Evolutionary conservation across 2,888 invertebrate genomes (phyloP).

Genomic region (Torymus tubicola): DNA sequence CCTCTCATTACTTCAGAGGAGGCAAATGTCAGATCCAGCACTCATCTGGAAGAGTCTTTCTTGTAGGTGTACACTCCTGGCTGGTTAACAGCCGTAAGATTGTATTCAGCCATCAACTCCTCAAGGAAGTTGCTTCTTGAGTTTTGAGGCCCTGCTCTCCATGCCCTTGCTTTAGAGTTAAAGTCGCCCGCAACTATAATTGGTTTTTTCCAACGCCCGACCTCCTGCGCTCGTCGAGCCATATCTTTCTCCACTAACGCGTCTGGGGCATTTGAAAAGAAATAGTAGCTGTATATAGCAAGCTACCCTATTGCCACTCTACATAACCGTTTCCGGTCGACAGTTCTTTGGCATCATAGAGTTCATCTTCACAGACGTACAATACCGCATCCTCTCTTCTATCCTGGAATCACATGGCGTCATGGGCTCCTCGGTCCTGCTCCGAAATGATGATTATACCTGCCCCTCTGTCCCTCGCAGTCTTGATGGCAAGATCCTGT

Average conservation of each 20-base stretch:
- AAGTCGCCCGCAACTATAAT: not conserved
- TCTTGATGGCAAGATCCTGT: constrained; percentile 1
- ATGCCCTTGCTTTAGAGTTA: not conserved
- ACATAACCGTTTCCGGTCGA: not conserved
- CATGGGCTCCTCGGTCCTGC: too few relatives aligned
- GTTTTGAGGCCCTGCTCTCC: not conserved
- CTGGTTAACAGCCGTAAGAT: not conserved
- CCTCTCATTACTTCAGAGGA: not conserved
- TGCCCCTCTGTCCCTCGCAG: constrained; percentile 1
- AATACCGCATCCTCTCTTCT: not conserved
- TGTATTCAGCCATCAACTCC: too few relatives aligned
- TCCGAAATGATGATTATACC: not conserved
- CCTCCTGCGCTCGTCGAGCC: not conserved
- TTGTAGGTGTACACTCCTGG: not conserved
- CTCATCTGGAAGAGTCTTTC: not conserved
- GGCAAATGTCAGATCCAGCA: not conserved
- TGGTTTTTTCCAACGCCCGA: not conserved
- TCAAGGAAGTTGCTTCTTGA: too few relatives aligned
- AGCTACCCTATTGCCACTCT: not conserved
- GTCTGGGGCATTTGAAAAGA: not conserved
- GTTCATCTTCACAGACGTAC: not conserved
- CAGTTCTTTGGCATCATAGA: not conserved
- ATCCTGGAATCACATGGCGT: not conserved
- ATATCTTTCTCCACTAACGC: not conserved
- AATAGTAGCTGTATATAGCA: not conserved